phyloP scores from a whole-genome alignment of 2,113 vertebrate species.

The Myotis lucifugus region DNA sequence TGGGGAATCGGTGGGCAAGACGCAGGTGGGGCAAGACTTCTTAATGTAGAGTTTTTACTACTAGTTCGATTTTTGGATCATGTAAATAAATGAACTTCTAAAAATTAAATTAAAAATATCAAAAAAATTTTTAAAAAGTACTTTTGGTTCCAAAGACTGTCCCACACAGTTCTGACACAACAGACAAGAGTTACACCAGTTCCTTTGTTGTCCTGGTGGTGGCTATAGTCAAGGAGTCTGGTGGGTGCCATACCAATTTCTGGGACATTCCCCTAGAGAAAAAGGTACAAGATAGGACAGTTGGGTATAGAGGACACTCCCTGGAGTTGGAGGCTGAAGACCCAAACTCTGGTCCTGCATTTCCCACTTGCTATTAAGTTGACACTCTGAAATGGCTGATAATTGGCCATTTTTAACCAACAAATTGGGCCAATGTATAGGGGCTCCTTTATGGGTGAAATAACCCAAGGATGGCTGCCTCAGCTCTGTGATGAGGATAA shows the following conservation, averaged over 20 bases:
- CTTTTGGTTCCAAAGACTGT: not conserved
- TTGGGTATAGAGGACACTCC: not conserved
- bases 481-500: not conserved
- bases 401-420: not conserved
- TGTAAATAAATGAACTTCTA: constrained; percentile 4
- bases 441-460: not conserved
- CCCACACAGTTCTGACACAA: not conserved
- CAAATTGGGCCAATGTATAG: not conserved
- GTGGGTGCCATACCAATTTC: not conserved
- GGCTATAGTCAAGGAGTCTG: not conserved
- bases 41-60: not conserved
- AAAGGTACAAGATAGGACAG: not conserved
- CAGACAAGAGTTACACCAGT: not conserved
- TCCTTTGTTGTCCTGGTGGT: not conserved
- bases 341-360: not conserved
- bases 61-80: not conserved
- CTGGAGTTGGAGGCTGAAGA: not conserved
- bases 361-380: not conserved
- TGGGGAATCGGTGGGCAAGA: not conserved
- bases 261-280: not conserved
- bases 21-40: not conserved
- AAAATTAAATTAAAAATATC: not conserved
- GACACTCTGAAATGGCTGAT: not conserved
- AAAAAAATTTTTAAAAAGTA: not conserved
- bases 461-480: not conserved